These are phyloP conservation scores for Sphecodes monilicornis DNA, from an alignment of 2,888 invertebrate species.

Conservation along the genomic window DNA sequence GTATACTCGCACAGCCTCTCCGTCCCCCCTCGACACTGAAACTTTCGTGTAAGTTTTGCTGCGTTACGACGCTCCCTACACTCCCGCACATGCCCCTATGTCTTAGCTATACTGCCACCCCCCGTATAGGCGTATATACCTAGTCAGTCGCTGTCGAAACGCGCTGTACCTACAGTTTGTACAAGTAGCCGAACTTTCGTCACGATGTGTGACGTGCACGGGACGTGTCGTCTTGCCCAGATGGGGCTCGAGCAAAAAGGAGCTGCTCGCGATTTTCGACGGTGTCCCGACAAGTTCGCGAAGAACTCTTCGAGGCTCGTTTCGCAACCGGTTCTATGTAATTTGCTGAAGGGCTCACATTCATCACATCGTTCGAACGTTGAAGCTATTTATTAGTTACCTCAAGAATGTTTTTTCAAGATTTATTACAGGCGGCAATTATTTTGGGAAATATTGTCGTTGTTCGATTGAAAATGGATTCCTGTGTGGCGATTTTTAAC, in stretches of 20 bases:
- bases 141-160: conserved; percentile 69
- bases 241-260: conserved; percentile 28
- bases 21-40: conserved; percentile 54
- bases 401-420: neutral
- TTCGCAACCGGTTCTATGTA: neutral
- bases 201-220: conserved; percentile 58
- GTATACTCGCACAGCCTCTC: conserved; percentile 54
- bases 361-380: neutral
- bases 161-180: conserved; percentile 76
- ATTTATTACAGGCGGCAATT: neutral
- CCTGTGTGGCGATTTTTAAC: too few relatives aligned
- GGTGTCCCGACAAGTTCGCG: conserved; percentile 9
- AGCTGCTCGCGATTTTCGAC: conserved; percentile 27
- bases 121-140: conserved; percentile 19
- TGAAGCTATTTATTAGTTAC: neutral
- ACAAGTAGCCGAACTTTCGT: conserved; percentile 76
- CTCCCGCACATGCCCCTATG: conserved; percentile 19
- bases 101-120: conserved; percentile 10
- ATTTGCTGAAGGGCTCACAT: neutral
- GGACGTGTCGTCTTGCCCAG: conserved; percentile 37
- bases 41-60: conserved; percentile 73
- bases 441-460: neutral
- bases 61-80: conserved; percentile 64
- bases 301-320: neutral
- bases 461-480: too few relatives aligned